A percentile compares a stretch with the other conserved stretches of the same genome.
phyloP scores from a whole-genome alignment of 2,888 invertebrate species.

The Phlogophora meticulosa region DNA sequence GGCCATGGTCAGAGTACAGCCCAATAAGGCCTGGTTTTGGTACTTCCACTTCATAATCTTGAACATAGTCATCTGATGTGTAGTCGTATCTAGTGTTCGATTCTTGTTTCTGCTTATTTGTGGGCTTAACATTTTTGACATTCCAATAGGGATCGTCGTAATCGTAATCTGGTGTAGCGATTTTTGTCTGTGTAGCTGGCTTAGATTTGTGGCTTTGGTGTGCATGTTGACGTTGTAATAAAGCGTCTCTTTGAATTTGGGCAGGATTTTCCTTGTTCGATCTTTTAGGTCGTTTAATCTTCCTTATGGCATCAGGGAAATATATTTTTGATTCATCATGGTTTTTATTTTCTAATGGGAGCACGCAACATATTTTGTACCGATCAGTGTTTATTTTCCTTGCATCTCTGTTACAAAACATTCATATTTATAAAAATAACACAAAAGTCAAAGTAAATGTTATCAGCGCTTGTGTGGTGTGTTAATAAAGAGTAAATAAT shows the following conservation, averaged over 20 bases:
- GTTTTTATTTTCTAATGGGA: conserved; percentile 43
- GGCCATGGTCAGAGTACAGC: conserved; percentile 80
- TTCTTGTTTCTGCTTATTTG: conserved; percentile 63
- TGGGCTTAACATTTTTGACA: conserved; percentile 79
- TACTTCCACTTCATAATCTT: conserved; percentile 81
- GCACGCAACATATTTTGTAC: conserved; percentile 58
- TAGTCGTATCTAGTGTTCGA: conserved; percentile 71
- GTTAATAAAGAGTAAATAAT: not conserved
- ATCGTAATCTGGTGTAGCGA: conserved; percentile 76
- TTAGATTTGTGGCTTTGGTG: conserved; percentile 65
- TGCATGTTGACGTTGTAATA: conserved; percentile 74
- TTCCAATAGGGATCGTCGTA: conserved; percentile 86
- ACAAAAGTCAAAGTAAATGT: not conserved
- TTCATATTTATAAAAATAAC: conserved; percentile 4
- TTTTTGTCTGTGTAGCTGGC: conserved; percentile 62
- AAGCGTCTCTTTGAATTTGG: conserved; percentile 78
- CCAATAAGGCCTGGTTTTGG: conserved; percentile 85
- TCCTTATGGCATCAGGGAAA: conserved; percentile 43
- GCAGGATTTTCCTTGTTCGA: conserved; percentile 65
- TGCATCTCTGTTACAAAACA: conserved; percentile 68
- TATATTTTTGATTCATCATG: conserved; percentile 42
- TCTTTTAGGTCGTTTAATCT: conserved; percentile 58
- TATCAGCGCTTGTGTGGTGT: not conserved
- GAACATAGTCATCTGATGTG: conserved; percentile 73
- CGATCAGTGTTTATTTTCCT: conserved; percentile 69